Base-by-base conservation (phyloP, 2,888 invertebrate genomes). In the Gandaritis pyraliata region DNA sequence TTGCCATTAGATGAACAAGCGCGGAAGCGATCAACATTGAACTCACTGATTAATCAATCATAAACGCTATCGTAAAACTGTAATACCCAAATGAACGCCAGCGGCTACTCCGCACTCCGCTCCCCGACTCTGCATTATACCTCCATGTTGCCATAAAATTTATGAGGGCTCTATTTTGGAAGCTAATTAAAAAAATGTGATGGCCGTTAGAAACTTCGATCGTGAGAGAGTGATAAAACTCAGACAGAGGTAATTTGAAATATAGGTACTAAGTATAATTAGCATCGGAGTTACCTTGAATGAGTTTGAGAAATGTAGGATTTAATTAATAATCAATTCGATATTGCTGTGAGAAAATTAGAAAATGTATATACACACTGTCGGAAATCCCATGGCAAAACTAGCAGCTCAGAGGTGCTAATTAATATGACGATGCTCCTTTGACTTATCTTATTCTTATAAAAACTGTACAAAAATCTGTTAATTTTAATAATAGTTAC, bases 191-290 rank as follows among this genome's bases (percentile, higher is more conserved):
- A 86, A 86, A 87, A 83, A 29, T 78, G 81, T 83, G 83, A 84
- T 85, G 80, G 79, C 82, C 84, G 83, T 86, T 86, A 83, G 81
- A 81, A 82, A 81, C 73, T 82, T 79, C 73, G 81, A 86, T 82
- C 88, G 88, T 89, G 88, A 87, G 90, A 89, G 84, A 86, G 85
- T 81, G 85, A 85, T 88, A 84, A 87, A 87, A 85, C 77, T 76
- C 80, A 75, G 73, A 75, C 76, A 76, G 79, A 75, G 77, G 72
- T 82, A 76, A 81, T 79, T 83, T 76, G 70, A 74, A 69, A 69
- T 62, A 70, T 70, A 75, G 69, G 74, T 76, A 72, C 68, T 59
- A 54, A 54, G 36, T 38, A 60, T 75, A 75, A 76, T 79, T 72
- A 75, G 72, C 70, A 68, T 65, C 63, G 53, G 61, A 52, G 66